Percentiles rank a stretch among this genome's conserved stretches.
Conservation (phyloP, 2,113 vertebrate species). For the Nestor notabilis region DNA sequence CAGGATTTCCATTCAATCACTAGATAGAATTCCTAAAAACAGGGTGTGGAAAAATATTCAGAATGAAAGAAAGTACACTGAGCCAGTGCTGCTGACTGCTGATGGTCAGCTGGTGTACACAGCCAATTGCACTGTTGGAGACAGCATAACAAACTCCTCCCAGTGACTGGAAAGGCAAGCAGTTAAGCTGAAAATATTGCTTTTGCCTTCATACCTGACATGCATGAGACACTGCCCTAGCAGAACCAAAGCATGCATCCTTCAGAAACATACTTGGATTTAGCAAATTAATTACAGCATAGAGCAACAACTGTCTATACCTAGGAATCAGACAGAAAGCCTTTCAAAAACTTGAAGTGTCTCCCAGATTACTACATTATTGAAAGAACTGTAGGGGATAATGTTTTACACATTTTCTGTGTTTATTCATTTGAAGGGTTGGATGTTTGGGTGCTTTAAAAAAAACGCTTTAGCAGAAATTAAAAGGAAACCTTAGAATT, state of each 20-base stretch:
- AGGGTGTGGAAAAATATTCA: background rate
- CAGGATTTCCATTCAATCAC: background rate
- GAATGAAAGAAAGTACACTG: background rate
- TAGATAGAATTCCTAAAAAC: background rate
- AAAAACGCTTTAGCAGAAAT: background rate
- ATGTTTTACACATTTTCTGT: background rate
- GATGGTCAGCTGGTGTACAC: background rate
- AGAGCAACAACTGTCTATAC: background rate
- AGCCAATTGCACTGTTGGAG: background rate
- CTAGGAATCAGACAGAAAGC: background rate
- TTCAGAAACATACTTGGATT: background rate
- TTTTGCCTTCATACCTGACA: background rate
- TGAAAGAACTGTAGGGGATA: background rate
- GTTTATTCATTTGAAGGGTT: background rate
- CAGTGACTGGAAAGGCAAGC: background rate
- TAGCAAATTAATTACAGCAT: background rate
- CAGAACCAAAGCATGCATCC: background rate
- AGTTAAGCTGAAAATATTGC: background rate
- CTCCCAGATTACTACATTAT: background rate
- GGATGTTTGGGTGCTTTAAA: background rate
- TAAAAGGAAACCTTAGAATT: slow-evolving; percentile 23
- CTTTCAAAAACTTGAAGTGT: background rate
- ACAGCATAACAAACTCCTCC: background rate
- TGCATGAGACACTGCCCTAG: background rate
- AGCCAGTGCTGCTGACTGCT: background rate